Evolutionary conservation across 1,140 invertebrate genomes (phyloP), one percentile per base, ranked within the genome.

Genomic region (Bombus difficillimus): DNA sequence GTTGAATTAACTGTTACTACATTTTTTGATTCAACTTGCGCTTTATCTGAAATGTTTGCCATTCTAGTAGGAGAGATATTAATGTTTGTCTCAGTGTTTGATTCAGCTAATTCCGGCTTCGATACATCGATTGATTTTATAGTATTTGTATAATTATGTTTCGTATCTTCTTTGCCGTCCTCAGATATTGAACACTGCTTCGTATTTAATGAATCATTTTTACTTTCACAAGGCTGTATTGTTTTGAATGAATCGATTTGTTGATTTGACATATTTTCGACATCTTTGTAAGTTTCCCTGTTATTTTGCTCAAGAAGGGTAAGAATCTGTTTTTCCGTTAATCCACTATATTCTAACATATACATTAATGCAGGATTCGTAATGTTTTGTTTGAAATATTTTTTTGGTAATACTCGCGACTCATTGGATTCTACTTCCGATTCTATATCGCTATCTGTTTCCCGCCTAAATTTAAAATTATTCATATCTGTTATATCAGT

Each of bases 311-410:
- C 95, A 59, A 98, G 94, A 57, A 96, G 76, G 22, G 91, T 64
- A 0, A 95, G 77, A 32, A 96, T 97, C 92, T 97, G 96, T 87
- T 96, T 96, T 82, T 97, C 96, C 32, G 97, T 97, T 86, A 98
- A 96, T 62, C 96, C 97, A 92, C 96, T 97, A 88, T 97, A 96
- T 92, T 98, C 97, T 89, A 97, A 96, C 96, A 97, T 97, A 86
- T 97, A 97, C 41, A 94, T 94, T 64, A 96, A 92, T 0, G 96
- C 96, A 9, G 96, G 95, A 80, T 96, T 95, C 59, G 94, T 92
- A 1, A 18, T 39, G 22, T 86, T 72, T 81, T 93, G 93, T 3
- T 76, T 73, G 71, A 91, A 91, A 85, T 87, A 92, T 37, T 86
- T 91, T 88, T 93, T 93, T 1, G 90, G 13, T 9, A 87, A 62